Conservation (phyloP, 2,113 vertebrate species). For the Varanus komodoensis region DNA sequence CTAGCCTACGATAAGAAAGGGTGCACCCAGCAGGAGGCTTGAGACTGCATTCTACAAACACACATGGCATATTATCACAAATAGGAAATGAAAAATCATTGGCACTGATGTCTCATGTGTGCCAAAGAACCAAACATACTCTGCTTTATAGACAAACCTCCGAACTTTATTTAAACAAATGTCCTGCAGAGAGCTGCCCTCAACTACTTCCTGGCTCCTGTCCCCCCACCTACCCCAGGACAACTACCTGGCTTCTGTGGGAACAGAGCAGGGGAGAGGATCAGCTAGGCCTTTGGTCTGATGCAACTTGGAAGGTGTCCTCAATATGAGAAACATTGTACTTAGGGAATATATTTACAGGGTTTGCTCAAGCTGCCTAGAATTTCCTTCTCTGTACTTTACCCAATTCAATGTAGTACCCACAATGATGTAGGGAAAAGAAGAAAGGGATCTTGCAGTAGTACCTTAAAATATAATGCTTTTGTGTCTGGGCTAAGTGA, state of each 20-base stretch:
- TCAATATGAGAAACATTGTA: slow-evolving; percentile 3
- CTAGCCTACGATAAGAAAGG: not conserved
- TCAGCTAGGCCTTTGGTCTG: too few relatives aligned
- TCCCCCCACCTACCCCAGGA: too few relatives aligned
- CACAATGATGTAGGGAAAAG: slow-evolving; percentile 7
- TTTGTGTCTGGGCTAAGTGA: slow-evolving; percentile 13
- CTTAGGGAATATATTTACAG: not conserved
- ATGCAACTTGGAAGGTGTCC: too few relatives aligned
- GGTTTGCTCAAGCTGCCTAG: slow-evolving; percentile 31
- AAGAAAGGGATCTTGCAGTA: not conserved
- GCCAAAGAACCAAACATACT: too few relatives aligned
- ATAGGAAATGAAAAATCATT: not conserved
- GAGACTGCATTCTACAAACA: not conserved
- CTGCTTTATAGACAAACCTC: too few relatives aligned
- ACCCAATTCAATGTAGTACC: slow-evolving; percentile 9
- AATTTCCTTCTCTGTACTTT: slow-evolving; percentile 19
- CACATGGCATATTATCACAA: not conserved
- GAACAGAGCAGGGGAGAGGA: too few relatives aligned
- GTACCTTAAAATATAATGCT: not conserved
- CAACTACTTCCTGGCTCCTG: too few relatives aligned
- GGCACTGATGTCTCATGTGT: not conserved
- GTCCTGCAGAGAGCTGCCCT: too few relatives aligned
- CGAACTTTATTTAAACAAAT: too few relatives aligned
- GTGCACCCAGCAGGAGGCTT: not conserved
- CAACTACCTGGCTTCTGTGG: too few relatives aligned